Conservation (phyloP, 1,140 invertebrate species). For the Oedothorax gibbosus region DNA sequence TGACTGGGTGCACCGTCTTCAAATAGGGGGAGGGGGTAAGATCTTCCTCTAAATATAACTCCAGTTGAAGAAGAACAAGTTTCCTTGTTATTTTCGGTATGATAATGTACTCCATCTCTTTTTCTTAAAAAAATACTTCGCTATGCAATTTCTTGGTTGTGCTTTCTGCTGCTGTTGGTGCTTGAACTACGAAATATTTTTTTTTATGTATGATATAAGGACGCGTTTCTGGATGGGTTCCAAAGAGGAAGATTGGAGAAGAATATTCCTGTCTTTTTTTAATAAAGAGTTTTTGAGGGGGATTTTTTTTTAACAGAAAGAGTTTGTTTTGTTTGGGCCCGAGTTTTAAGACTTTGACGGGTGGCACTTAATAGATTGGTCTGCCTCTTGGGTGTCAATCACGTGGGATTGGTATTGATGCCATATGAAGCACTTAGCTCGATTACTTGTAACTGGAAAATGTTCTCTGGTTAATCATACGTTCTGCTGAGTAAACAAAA, state of each 20-base stretch:
- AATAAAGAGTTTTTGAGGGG: neutral
- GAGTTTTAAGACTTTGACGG: too few relatives aligned
- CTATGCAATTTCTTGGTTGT: slow-evolving; percentile 16
- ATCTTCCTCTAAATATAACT: slow-evolving; percentile 43
- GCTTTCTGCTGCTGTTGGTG: neutral
- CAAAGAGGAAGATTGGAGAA: slow-evolving; percentile 22
- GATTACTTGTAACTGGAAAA: too few relatives aligned
- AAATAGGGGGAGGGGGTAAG: too few relatives aligned
- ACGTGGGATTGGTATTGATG: too few relatives aligned
- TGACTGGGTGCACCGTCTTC: neutral
- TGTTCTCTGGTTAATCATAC: too few relatives aligned
- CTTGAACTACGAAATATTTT: neutral
- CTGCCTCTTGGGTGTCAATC: too few relatives aligned
- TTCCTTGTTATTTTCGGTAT: slow-evolving; percentile 43
- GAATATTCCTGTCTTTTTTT: slow-evolving; percentile 20
- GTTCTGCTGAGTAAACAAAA: too few relatives aligned
- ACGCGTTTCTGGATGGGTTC: slow-evolving; percentile 13
- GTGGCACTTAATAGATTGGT: too few relatives aligned
- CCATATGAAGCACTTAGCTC: too few relatives aligned
- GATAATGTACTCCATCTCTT: slow-evolving; percentile 24
- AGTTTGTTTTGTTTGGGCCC: too few relatives aligned
- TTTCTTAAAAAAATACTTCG: slow-evolving; percentile 17
- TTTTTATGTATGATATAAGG: slow-evolving; percentile 10
- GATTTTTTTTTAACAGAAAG: too few relatives aligned
- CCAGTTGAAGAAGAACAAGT: slow-evolving; percentile 1